phyloP scores from a whole-genome alignment of 2,113 vertebrate genomes.

The Hemibagrus wyckioides region DNA sequence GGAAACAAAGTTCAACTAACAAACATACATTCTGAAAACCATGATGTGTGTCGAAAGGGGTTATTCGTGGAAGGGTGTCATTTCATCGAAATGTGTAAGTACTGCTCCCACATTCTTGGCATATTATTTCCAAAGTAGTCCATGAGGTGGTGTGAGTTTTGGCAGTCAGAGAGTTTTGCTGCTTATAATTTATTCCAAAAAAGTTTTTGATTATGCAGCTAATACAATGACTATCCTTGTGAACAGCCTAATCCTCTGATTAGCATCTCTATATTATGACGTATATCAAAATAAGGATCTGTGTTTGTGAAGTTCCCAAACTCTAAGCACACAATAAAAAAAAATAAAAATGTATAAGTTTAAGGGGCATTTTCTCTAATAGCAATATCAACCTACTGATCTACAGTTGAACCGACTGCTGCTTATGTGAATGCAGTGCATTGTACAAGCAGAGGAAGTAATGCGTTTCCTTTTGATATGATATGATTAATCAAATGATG shows the following conservation, averaged over 20 bases:
- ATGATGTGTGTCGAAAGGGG: not conserved
- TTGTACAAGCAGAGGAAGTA: not conserved
- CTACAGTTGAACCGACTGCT: not conserved
- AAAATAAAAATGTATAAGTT: not conserved
- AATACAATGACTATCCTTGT: not conserved
- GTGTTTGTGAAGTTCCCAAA: not conserved
- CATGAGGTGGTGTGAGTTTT: not conserved
- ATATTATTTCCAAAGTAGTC: not conserved
- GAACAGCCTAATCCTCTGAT: not conserved
- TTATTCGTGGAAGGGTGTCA: not conserved
- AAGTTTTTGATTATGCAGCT: not conserved
- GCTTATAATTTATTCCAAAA: not conserved
- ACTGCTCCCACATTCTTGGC: not conserved
- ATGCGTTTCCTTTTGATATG: not conserved
- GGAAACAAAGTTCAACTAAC: not conserved
- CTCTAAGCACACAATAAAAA: not conserved
- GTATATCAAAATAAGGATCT: not conserved
- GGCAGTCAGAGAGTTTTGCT: not conserved
- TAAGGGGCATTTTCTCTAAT: not conserved
- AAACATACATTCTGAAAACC: not conserved
- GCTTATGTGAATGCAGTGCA: not conserved
- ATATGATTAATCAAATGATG: not conserved
- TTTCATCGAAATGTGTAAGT: not conserved
- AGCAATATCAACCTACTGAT: not conserved
- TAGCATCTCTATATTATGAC: not conserved